A percentile compares a stretch with the other conserved stretches of the same genome.
These are phyloP conservation scores for Cephus spinipes DNA, from an alignment of 2,888 invertebrate species.

Conservation along the genomic window DNA sequence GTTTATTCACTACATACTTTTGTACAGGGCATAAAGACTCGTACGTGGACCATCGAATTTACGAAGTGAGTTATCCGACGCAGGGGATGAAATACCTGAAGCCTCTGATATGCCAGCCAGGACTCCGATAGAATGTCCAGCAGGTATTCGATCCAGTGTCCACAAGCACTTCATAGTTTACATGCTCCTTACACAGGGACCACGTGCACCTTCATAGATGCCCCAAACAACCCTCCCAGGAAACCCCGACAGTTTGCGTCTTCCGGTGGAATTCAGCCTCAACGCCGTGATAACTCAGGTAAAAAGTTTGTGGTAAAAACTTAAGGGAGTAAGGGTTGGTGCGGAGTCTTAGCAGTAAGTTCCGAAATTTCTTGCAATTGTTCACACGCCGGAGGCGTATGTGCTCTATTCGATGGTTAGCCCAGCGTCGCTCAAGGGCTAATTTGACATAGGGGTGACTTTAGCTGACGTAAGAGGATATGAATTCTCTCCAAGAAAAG, in stretches of 20 bases:
- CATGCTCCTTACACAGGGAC: slow-evolving; percentile 23
- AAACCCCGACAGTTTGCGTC: background rate
- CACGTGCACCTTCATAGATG: background rate
- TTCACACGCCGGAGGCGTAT: background rate
- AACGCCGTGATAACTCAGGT: background rate
- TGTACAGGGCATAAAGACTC: background rate
- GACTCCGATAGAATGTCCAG: slow-evolving; percentile 36
- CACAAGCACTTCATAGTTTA: slow-evolving; percentile 48
- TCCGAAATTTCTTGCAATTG: background rate
- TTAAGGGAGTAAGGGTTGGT: background rate
- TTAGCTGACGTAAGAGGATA: background rate
- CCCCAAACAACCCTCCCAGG: background rate
- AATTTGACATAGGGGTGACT: background rate
- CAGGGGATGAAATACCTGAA: slow-evolving; percentile 33
- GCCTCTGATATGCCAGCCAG: slow-evolving; percentile 22
- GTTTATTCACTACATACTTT: background rate
- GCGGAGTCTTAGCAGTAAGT: background rate
- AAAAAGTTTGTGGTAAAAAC: slow-evolving; percentile 16
- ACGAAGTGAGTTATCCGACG: background rate
- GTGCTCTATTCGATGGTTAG: background rate
- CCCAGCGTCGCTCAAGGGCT: background rate
- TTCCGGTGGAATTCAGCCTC: background rate
- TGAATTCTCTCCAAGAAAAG: too few relatives aligned
- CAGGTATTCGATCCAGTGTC: slow-evolving; percentile 50
- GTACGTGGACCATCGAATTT: background rate